Conservation (phyloP, 1,140 invertebrate species). For the Procambarus clarkii region DNA sequence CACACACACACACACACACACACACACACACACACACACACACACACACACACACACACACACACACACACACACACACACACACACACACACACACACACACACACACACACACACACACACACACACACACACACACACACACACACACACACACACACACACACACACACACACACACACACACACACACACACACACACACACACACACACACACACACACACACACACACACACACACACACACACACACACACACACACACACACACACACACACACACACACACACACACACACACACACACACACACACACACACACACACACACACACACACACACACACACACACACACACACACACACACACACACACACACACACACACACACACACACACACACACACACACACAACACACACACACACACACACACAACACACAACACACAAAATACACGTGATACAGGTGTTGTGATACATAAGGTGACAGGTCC, state of each 20-base stretch:
- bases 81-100: conserved; percentile 33
- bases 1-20: conserved; percentile 32
- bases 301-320: conserved; percentile 39
- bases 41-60: conserved; percentile 29
- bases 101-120: conserved; percentile 31
- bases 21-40: conserved; percentile 34
- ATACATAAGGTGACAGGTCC: no score
- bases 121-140: conserved; percentile 25
- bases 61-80: conserved; percentile 35
- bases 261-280: conserved; percentile 39
- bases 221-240: conserved; percentile 39
- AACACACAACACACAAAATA: no score
- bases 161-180: conserved; percentile 31
- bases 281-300: conserved; percentile 39
- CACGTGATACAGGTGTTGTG: no score
- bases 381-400: no score
- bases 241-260: conserved; percentile 34
- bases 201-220: conserved; percentile 36
- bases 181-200: conserved; percentile 31
- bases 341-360: conserved; percentile 12
- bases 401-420: no score
- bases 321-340: conserved; percentile 29
- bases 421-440: no score
- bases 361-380: no score
- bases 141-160: conserved; percentile 27